Evolutionary conservation across 2,888 invertebrate genomes (phyloP), one percentile per base, ranked within the genome.

Genomic region (Nomada ferruginata): DNA sequence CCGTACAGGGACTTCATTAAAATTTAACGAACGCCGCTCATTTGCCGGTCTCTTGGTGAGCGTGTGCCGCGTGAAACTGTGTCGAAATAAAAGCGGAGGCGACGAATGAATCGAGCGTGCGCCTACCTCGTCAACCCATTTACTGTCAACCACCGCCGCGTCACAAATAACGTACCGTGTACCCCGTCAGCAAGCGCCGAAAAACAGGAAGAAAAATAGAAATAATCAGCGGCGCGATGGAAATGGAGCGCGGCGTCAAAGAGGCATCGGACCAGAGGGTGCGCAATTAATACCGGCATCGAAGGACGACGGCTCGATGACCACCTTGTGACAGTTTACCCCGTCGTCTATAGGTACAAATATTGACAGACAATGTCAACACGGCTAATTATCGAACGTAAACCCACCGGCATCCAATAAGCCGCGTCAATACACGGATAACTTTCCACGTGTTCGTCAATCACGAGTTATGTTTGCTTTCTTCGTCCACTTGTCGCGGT

Each of bases 371-470:
- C 75, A 83, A 82, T 78, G 78, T 83, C 79, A 84, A 86, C 89
- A 82, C 79, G 87, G 86, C 89, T 91, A 91, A 92, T 92, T 90
- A 91, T 90, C 90, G 87, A 88, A 87, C 90, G 83, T 82, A 87
- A 89, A 88, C 87, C 82, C 57, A 7, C 36, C 63, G 13, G 20
- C 60, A 60, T 36, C 60, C 61, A 52, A 82, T 79, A 74, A 72
- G 47, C 76, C 63, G 50, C 59, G 77, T 76, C 72, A 69, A 85
- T 72, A 85, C 59, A 61, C 68, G 52, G 60, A 63, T 63, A 71
- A 74, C 66, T 78, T 81, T 69, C 50, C 18, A 29, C 79, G 42
- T 55, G 64, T 52, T 42, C 64, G 10, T 57, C 66, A 15, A 65
- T 65, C 55, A 36, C 13, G 1, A 20, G 18, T 20, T 7, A 53